Conservation (phyloP, 2,797 vertebrate species). For the Phataginus tricuspis region DNA sequence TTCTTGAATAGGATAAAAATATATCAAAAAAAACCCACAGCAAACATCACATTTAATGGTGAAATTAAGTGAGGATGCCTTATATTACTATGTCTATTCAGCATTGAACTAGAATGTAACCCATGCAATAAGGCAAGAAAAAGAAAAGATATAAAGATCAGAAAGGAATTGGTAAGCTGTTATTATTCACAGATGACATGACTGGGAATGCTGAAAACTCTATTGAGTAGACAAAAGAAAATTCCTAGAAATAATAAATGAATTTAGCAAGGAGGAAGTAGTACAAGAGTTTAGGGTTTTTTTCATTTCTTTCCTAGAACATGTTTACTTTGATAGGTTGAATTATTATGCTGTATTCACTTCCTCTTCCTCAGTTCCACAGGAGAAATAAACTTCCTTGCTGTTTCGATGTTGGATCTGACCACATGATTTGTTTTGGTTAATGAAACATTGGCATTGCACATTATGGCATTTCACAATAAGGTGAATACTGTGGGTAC, state of each 20-base stretch:
- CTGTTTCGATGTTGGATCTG: not conserved
- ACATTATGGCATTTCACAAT: not conserved
- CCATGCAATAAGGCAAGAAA: not conserved
- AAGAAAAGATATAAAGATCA: not conserved
- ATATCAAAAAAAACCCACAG: not conserved
- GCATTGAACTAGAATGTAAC: not conserved
- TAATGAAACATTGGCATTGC: not conserved
- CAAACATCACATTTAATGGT: not conserved
- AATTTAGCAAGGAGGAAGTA: not conserved
- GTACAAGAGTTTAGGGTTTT: not conserved
- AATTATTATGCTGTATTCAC: not conserved
- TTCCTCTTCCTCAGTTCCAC: not conserved
- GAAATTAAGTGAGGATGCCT: not conserved
- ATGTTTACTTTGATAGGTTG: not conserved
- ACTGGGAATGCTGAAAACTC: not conserved
- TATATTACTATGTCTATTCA: not conserved
- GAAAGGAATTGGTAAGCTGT: not conserved
- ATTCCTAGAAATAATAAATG: not conserved
- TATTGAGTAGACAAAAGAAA: not conserved
- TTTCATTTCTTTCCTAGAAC: not conserved
- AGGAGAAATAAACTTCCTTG: not conserved
- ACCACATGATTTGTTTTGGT: not conserved
- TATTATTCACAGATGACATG: not conserved
- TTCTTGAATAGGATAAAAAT: not conserved
- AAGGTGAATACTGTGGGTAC: not conserved